Conservation (phyloP, 2,113 vertebrate genomes). For the Aix galericulata region DNA sequence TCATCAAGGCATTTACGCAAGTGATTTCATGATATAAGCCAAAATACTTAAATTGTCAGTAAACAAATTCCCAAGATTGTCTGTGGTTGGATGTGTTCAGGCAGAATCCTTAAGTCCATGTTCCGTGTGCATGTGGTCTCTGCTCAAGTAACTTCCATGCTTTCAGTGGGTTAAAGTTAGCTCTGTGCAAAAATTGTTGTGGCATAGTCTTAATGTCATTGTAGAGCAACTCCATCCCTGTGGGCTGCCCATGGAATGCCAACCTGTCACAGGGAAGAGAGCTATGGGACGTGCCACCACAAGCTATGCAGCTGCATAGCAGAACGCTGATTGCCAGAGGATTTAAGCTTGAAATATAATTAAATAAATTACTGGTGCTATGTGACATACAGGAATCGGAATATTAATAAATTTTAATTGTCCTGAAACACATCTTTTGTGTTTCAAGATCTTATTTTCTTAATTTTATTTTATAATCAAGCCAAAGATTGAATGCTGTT, state of each 20-base stretch:
- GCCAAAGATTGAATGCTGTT: not conserved
- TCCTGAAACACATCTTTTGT: not conserved
- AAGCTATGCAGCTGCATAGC: constrained; percentile 24
- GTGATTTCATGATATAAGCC: not conserved
- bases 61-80: not conserved
- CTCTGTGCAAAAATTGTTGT: not conserved
- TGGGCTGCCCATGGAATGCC: constrained; percentile 3
- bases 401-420: constrained; percentile 2
- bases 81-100: not conserved
- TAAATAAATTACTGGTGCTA: not conserved
- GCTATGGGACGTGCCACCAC: constrained; percentile 17
- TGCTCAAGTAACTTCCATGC: not conserved
- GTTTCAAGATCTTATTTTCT: not conserved
- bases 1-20: not conserved
- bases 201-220: not conserved
- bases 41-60: not conserved
- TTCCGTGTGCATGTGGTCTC: not conserved
- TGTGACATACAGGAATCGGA: not conserved
- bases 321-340: not conserved
- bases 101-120: fast-evolving
- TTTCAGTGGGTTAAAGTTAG: constrained; percentile 19
- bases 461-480: not conserved
- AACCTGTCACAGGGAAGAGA: not conserved
- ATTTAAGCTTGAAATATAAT: constrained; percentile 29
- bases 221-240: not conserved